These are phyloP conservation scores for Zelostemma sp. DNA, from an alignment of 1,140 invertebrate genomes.

Conservation along the genomic window DNA sequence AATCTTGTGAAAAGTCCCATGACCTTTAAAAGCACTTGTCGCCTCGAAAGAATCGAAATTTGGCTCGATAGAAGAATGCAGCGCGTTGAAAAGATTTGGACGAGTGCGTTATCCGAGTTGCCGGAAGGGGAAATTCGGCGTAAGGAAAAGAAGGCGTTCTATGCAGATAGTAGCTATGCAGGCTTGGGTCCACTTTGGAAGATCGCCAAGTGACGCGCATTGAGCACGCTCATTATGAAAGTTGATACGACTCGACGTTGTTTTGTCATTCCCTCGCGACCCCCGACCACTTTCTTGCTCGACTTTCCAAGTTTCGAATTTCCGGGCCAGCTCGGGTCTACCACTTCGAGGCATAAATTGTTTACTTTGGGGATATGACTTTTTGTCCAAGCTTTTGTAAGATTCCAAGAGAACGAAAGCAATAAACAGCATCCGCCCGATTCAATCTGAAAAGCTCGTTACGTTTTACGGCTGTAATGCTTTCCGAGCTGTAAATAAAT, in stretches of 20 bases:
- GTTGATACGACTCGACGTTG: slow-evolving; percentile 60
- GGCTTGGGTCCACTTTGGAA: slow-evolving; percentile 51
- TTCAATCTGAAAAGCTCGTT: not conserved
- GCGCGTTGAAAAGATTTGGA: slow-evolving; percentile 31
- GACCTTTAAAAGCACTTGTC: too few relatives aligned
- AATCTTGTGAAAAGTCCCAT: too few relatives aligned
- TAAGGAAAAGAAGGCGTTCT: slow-evolving; percentile 10
- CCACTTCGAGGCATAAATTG: slow-evolving; percentile 30
- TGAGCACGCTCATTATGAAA: slow-evolving; percentile 63
- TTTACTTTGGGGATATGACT: slow-evolving; percentile 31
- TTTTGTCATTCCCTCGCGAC: slow-evolving; percentile 58
- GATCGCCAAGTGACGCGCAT: slow-evolving; percentile 60
- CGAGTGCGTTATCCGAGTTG: slow-evolving; percentile 47
- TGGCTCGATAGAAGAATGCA: too few relatives aligned
- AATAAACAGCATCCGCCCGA: not conserved
- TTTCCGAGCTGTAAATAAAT: not conserved
- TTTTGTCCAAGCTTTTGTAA: slow-evolving; percentile 18
- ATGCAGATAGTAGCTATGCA: slow-evolving; percentile 42
- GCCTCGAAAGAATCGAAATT: too few relatives aligned
- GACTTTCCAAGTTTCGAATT: slow-evolving; percentile 59
- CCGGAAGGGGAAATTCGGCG: slow-evolving; percentile 41
- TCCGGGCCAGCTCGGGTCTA: slow-evolving; percentile 38
- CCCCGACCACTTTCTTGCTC: slow-evolving; percentile 52
- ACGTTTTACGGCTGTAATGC: not conserved
- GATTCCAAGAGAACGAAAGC: slow-evolving; percentile 8